Base-by-base conservation (phyloP, 2,113 vertebrate species). In the Lichenostomus cassidix region DNA sequence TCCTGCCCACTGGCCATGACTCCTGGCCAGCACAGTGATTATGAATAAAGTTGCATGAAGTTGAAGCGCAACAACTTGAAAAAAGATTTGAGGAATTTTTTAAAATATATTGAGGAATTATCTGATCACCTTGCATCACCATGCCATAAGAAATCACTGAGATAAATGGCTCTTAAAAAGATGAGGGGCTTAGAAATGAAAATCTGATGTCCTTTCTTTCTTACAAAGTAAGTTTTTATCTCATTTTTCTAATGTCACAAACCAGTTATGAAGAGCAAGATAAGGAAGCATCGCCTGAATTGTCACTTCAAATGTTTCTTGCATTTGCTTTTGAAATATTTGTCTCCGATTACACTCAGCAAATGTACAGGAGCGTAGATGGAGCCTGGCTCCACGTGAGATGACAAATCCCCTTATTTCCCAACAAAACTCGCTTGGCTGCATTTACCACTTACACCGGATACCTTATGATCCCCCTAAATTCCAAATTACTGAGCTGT, bases 371-470 rank as follows among this genome's bases (percentile, higher is more conserved):
- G 35, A 47, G 15, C 24, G 21, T 18, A 50, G 39, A 58, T 20
- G 55, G 24, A 60, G 65, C 25, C 35, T 44, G 27, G 33, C 31
- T 88, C 33, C 58, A 31, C 0, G 0, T 37, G 46, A 65, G n/a
- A 56, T 9, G n/a, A n/a, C 39, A 35, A 3, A 74, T 79, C 46
- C 59, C 74, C 42, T 83, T 63, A 50, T n/a, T 93, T 93, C 67
- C 12, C 52, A 82, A 41, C 35, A 82, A 84, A 87, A 90, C 50
- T 31, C 64, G 29, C 52, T 64, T 83, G 62, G 29, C 50, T 88
- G 29, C 50, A 52, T 62, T 73, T 8, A 0, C 25, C 53, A 42
- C 16, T 91, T 63, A 25, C 16, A 68, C 52, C 58, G 76, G 24
- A 52, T 31, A 62, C 53, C 90, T 95, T 74, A 37, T 27, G 44